Conservation (phyloP, 2,113 vertebrate species). For the Phainopepla nitens region DNA sequence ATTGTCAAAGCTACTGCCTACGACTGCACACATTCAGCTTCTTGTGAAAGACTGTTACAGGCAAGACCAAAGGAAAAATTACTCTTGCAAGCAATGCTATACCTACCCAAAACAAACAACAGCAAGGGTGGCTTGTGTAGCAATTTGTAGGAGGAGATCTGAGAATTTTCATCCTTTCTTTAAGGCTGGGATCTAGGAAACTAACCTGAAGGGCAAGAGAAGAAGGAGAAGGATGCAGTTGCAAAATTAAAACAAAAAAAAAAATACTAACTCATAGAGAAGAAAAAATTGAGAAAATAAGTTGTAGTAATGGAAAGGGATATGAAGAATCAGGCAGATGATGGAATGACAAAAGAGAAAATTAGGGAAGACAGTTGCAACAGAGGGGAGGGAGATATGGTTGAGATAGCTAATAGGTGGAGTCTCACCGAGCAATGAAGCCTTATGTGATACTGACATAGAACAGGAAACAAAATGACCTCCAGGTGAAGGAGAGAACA, state of each 20-base stretch:
- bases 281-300: not conserved
- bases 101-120: conserved; percentile 25
- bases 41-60: conserved; percentile 38
- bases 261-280: not conserved
- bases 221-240: not conserved
- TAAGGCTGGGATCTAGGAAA: conserved; percentile 9
- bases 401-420: not conserved
- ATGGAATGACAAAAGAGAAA: conserved; percentile 1
- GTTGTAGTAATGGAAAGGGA: not conserved
- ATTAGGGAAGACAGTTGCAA: not conserved
- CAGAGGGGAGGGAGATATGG: not conserved
- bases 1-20: conserved; percentile 25
- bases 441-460: not conserved
- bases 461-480: not conserved
- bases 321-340: not conserved
- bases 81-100: not conserved
- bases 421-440: not conserved
- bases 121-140: not conserved
- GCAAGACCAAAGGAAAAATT: conserved; percentile 13
- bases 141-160: not conserved
- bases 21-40: not conserved
- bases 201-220: not conserved
- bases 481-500: not conserved
- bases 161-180: not conserved
- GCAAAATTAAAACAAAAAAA: not conserved